Evolutionary conservation across 1,140 invertebrate genomes (phyloP).

Genomic region (Goniozus legneri): DNA sequence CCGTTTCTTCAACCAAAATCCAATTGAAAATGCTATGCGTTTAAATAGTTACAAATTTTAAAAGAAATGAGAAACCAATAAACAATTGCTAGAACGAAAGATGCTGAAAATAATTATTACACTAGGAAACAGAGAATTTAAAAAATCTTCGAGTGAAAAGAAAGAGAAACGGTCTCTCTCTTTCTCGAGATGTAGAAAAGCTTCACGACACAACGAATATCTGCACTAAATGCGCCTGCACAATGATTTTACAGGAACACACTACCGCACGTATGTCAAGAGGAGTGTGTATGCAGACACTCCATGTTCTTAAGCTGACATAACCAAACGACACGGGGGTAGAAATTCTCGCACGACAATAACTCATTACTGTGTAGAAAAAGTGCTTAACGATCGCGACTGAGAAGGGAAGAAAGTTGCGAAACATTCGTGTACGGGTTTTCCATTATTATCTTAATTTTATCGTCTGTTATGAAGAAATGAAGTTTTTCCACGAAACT

Average conservation of each 20-base stretch:
- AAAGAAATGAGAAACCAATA: conserved; percentile 11
- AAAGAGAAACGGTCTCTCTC: conserved; percentile 14
- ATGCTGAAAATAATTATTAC: conserved; percentile 6
- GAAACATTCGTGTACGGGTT: conserved; percentile 12
- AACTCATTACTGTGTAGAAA: conserved; percentile 7
- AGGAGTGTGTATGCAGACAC: conserved; percentile 31
- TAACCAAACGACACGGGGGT: conserved; percentile 37
- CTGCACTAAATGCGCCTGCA: conserved; percentile 32
- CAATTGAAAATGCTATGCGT: too few species aligned
- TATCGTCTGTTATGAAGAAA: too few species aligned
- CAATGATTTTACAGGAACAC: conserved; percentile 38
- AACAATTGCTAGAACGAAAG: conserved; percentile 25
- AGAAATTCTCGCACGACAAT: conserved; percentile 5
- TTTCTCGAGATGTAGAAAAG: conserved; percentile 13
- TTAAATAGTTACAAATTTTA: too few species aligned
- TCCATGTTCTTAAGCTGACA: conserved; percentile 41
- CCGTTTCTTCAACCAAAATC: conserved; percentile 15
- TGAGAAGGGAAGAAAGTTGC: too few species aligned
- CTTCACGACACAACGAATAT: conserved; percentile 27
- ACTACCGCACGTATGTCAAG: conserved; percentile 36
- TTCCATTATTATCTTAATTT: too few species aligned
- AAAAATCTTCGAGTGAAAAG: too few species aligned
- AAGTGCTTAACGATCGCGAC: neutral
- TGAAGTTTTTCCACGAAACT: too few species aligned
- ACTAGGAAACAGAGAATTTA: too few species aligned